Conservation (phyloP, 2,888 invertebrate genomes). For the Aphidoletes aphidimyza region DNA sequence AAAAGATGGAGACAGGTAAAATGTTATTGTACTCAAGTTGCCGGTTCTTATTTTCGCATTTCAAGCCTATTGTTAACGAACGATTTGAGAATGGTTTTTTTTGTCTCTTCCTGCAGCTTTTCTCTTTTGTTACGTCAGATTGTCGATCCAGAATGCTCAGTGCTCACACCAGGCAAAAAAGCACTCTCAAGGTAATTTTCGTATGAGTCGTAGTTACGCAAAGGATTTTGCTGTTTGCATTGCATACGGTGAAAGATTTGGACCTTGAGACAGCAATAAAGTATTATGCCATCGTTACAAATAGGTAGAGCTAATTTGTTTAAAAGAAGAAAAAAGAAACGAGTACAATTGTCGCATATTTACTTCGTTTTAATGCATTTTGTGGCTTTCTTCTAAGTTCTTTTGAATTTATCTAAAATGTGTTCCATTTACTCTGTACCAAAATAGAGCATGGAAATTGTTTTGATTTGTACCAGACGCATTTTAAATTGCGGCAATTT, state of each 20-base stretch:
- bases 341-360: not conserved
- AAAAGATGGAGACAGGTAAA: slow-evolving; percentile 41
- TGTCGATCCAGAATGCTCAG: not conserved
- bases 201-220: not conserved
- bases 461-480: not conserved
- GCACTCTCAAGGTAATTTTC: not conserved
- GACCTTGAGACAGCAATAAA: slow-evolving; percentile 42
- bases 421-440: no score
- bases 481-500: no score
- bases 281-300: not conserved
- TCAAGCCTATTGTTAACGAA: slow-evolving; percentile 3
- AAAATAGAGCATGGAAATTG: slow-evolving; percentile 18
- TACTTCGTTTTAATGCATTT: not conserved
- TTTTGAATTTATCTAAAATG: not conserved
- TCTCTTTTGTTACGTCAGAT: not conserved
- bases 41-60: not conserved
- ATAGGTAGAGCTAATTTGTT: slow-evolving; percentile 4
- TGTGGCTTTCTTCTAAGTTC: not conserved
- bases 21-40: not conserved
- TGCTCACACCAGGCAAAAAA: not conserved
- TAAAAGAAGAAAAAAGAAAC: not conserved
- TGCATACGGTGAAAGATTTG: not conserved
- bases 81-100: not conserved
- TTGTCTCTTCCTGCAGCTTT: not conserved
- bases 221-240: not conserved